Percentiles rank a stretch among this genome's conserved stretches.
Conservation (phyloP, 1,140 invertebrate genomes). For the Kradibia gibbosae region DNA sequence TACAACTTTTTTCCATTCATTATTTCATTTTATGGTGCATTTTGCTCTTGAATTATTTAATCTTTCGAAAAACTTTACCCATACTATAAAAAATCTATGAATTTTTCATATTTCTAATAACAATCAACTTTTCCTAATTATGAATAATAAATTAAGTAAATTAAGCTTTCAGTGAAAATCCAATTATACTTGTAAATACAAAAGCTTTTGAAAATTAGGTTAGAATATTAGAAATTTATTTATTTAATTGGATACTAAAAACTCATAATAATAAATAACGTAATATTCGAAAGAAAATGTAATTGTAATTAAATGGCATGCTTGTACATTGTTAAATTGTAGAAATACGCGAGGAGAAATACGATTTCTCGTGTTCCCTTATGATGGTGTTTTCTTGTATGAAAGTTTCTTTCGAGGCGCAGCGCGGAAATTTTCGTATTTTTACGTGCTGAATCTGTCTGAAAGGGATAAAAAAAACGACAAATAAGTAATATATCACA, state of each 20-base stretch:
- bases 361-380: background rate
- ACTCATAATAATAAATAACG: background rate
- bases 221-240: background rate
- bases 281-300: background rate
- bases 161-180: no score
- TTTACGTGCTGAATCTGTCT: background rate
- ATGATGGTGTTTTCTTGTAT: background rate
- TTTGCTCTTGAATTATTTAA: no score
- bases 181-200: no score
- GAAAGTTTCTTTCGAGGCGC: background rate
- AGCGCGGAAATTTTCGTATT: constrained; percentile 20
- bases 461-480: background rate
- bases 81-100: no score
- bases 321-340: background rate
- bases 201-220: no score
- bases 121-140: no score
- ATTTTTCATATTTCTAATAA: no score
- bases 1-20: no score
- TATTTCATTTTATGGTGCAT: no score
- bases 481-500: constrained; percentile 49
- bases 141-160: no score
- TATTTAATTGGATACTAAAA: background rate
- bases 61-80: no score
- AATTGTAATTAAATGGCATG: background rate
- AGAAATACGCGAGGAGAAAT: background rate